Base-by-base conservation (phyloP, 1,140 invertebrate genomes). In the Thaumetopoea pityocampa region DNA sequence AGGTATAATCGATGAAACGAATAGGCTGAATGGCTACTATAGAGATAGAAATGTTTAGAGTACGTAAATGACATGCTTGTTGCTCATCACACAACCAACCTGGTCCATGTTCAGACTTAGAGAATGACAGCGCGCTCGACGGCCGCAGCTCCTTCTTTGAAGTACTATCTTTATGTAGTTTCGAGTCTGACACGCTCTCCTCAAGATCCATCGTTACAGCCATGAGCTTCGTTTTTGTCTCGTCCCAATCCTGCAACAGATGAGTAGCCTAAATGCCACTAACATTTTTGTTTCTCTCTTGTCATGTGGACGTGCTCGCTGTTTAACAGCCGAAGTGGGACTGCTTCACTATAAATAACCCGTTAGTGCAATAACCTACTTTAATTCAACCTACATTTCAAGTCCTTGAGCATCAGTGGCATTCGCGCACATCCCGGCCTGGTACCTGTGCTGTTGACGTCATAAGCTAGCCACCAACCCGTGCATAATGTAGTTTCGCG, bases 301-400 rank as follows among this genome's bases (percentile, higher is more conserved):
- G 33, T 41, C 47, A 52, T 53, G 22, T 33, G 43, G 33, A 56
- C 59, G 63, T 69, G 61, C 63, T 48, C 27, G 37, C 43, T 12
- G 42, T 48, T 34, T 47, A 34, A 38, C 44, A 52, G 57, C 51
- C 52, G 28, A 51, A 52, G 50, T 52, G 57, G 51, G 57, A 85
- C 74, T 85, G 71, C 44, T 50, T 43, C 27, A 41, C 51, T 63
- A 65, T 77, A 74, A 77, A 71, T 79, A 70, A 62, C 51, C 35
- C 46, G 29, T 53, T 50, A 80, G 79, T 85, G 74, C 82, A 85
- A 84, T 86, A 85, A 85, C 85, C 82, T 71, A 86, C 61, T 85
- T 85, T 80, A 76, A 67, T 77, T 71, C 83, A 84, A 82, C 79
- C 78, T 79, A 85, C 67, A 76, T 84, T 57, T 54, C 58, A 56